Evolutionary conservation across 37 sponge, comb jelly and placozoan genomes (phyloP).

Genomic region (Beroe ovata): DNA sequence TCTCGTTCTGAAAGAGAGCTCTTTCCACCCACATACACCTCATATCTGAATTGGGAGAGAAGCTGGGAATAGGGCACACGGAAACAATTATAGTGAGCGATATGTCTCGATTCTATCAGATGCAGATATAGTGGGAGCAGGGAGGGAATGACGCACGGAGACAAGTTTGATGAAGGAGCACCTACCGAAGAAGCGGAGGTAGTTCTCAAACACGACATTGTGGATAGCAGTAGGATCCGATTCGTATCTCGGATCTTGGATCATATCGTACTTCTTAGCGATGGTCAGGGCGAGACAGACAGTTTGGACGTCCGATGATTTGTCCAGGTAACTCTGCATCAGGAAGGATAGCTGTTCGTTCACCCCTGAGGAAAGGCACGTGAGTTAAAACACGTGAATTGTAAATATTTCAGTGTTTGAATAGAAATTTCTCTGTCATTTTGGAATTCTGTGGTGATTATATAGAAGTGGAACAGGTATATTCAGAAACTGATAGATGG

Average conservation of each 20-base stretch:
- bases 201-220: slow-evolving; percentile 25
- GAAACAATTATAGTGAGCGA: background rate
- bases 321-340: slow-evolving; percentile 39
- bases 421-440: too few species aligned
- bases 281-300: slow-evolving; percentile 63
- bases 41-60: slow-evolving; percentile 23
- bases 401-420: too few species aligned
- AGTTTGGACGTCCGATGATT: slow-evolving; percentile 48
- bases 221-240: background rate
- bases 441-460: too few species aligned
- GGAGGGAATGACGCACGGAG: too few species aligned
- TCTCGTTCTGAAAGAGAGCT: slow-evolving; percentile 40
- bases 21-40: slow-evolving; percentile 54
- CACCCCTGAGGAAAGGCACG: background rate
- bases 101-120: background rate
- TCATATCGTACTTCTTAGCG: background rate
- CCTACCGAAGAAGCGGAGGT: slow-evolving; percentile 43
- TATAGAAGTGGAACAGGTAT: too few species aligned
- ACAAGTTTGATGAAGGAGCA: too few species aligned
- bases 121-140: too few species aligned
- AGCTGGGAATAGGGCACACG: background rate
- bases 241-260: background rate
- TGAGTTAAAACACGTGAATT: too few species aligned
- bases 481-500: too few species aligned
- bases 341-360: background rate